phyloP scores from a whole-genome alignment of 2,113 vertebrate species.

The Rhabdornis inornatus region DNA sequence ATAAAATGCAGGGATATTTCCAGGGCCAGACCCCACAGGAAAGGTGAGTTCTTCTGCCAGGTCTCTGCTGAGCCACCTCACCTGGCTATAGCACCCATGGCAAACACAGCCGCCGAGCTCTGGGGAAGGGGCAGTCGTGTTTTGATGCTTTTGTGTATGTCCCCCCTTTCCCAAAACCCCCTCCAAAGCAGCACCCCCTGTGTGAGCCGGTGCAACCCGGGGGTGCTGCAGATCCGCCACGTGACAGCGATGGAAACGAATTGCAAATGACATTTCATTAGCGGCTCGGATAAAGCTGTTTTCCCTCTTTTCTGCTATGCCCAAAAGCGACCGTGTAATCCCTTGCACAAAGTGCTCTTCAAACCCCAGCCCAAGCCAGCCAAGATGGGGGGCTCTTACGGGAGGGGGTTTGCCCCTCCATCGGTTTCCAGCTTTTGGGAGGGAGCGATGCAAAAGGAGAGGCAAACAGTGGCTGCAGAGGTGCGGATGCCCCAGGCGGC shows the following conservation, averaged over 20 bases:
- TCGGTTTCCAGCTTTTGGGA: not conserved
- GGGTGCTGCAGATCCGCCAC: not conserved
- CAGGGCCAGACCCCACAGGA: not conserved
- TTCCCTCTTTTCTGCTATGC: slow-evolving; percentile 20
- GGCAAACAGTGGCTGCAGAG: fast-evolving
- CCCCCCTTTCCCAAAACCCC: not conserved
- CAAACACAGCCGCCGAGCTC: not conserved
- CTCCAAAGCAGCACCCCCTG: not conserved
- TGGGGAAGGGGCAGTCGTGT: fast-evolving
- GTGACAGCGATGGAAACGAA: slow-evolving; percentile 41
- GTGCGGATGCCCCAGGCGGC: not conserved
- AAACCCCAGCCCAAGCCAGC: not conserved
- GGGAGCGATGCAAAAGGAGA: fast-evolving
- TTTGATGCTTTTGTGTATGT: not conserved
- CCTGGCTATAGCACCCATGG: fast-evolving
- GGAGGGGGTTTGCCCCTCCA: not conserved
- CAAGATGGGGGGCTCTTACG: not conserved
- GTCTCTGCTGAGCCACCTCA: not conserved
- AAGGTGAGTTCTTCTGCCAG: not conserved
- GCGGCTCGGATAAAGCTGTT: slow-evolving; percentile 69
- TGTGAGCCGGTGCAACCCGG: not conserved
- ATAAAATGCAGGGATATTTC: not conserved
- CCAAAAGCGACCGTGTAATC: not conserved
- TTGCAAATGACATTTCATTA: slow-evolving; percentile 75
- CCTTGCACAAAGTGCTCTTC: not conserved